Evolutionary conservation across 2,797 vertebrate genomes (phyloP).

Genomic region (Eutrigla gurnardus): DNA sequence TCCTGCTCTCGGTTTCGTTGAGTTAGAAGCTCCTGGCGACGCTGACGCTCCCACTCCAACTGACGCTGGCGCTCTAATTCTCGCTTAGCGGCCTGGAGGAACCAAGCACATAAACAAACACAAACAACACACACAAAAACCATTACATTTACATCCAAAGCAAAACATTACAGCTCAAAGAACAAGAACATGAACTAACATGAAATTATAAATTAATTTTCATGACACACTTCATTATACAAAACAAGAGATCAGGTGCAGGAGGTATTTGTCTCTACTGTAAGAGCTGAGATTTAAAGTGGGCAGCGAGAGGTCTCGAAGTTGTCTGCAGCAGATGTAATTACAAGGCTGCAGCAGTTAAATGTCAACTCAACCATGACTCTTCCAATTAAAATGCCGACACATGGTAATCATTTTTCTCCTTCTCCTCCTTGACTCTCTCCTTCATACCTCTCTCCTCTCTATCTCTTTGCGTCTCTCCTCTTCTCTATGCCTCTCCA

Average conservation of each 20-base stretch:
- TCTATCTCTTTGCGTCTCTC: constrained; percentile 96
- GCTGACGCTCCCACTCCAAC: constrained; percentile 83
- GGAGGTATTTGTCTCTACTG: background rate
- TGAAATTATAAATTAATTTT: background rate
- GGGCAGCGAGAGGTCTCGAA: background rate
- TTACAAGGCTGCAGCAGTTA: constrained; percentile 30
- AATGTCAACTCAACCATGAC: constrained; percentile 13
- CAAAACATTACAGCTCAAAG: background rate
- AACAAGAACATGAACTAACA: background rate
- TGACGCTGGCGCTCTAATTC: constrained; percentile 92
- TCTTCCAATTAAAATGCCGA: constrained; percentile 33
- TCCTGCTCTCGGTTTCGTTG: constrained; percentile 98
- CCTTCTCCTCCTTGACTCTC: too few relatives aligned
- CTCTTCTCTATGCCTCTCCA: constrained; percentile 94
- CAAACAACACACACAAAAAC: background rate
- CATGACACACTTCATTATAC: constrained; percentile 9
- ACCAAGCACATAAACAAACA: constrained; percentile 13
- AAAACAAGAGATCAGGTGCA: background rate
- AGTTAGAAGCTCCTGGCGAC: constrained; percentile 94
- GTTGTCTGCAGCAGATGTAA: constrained; percentile 22
- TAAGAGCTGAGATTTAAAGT: background rate
- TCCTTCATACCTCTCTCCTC: constrained; percentile 90
- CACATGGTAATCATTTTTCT: background rate
- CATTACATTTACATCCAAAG: too few relatives aligned
- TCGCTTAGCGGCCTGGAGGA: constrained; percentile 91